These are phyloP conservation scores for Scrobipalpa atriplicella DNA, from an alignment of 2,888 invertebrate genomes.

Conservation along the genomic window DNA sequence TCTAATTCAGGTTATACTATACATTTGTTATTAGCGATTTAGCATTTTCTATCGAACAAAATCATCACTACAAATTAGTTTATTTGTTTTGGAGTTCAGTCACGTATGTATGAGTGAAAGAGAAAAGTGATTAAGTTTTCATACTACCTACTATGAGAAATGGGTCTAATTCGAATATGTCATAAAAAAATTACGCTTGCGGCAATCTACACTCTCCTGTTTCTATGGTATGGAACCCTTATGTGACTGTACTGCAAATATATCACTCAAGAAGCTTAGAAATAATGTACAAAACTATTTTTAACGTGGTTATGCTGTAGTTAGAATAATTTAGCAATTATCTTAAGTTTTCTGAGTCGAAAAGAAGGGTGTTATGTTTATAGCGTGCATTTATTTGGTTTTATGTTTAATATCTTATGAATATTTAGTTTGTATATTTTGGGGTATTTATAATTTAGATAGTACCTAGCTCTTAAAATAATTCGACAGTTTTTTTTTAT, in stretches of 20 bases:
- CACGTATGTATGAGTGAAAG: background rate
- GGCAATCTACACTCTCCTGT: too few species aligned
- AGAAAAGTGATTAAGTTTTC: too few species aligned
- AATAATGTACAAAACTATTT: slow-evolving; percentile 72
- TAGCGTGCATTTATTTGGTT: slow-evolving; percentile 3
- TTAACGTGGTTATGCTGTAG: slow-evolving; percentile 64
- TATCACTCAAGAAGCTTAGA: slow-evolving; percentile 65
- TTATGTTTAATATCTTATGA: slow-evolving; percentile 34
- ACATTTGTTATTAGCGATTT: slow-evolving; percentile 45
- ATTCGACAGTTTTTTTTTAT: slow-evolving; percentile 5
- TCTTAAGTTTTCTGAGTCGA: slow-evolving; percentile 35
- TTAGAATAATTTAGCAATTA: slow-evolving; percentile 68
- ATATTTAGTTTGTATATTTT: slow-evolving; percentile 38
- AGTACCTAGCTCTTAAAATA: background rate
- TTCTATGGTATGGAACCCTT: background rate
- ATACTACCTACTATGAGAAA: too few species aligned
- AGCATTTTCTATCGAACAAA: slow-evolving; percentile 34
- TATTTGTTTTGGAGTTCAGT: slow-evolving; percentile 34
- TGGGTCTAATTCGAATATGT: too few species aligned
- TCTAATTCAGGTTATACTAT: slow-evolving; percentile 39
- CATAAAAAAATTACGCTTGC: too few species aligned
- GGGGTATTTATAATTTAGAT: slow-evolving; percentile 26
- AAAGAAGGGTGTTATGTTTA: background rate
- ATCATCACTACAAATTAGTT: slow-evolving; percentile 43
- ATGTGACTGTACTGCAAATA: slow-evolving; percentile 38